phyloP scores from a whole-genome alignment of 2,888 invertebrate species.

The Amorpha juglandis region DNA sequence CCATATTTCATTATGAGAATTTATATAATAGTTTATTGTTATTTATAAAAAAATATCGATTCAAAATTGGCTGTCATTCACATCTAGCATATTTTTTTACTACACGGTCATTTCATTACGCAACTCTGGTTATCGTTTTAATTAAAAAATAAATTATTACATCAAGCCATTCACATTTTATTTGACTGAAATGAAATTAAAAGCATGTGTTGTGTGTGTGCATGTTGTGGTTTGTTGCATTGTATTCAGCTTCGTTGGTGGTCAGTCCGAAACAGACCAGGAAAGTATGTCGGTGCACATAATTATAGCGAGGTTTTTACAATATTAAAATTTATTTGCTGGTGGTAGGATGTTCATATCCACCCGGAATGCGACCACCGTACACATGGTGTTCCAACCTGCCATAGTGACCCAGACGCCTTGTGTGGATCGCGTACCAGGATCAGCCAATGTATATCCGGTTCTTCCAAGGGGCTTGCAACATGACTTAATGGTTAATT shows the following conservation, averaged over 20 bases:
- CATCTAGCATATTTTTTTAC: not conserved
- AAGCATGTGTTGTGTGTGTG: slow-evolving; percentile 51
- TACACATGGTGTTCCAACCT: no score
- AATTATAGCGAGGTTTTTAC: not conserved
- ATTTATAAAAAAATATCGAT: no score
- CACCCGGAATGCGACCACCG: no score
- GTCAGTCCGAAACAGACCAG: slow-evolving; percentile 21
- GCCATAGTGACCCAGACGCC: no score
- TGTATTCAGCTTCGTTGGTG: slow-evolving; percentile 27
- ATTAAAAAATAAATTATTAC: slow-evolving; percentile 47
- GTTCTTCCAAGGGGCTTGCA: no score
- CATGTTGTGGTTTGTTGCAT: slow-evolving; percentile 37
- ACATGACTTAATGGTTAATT: no score
- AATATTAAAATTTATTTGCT: no score
- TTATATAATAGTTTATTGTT: no score
- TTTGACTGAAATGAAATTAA: slow-evolving; percentile 49
- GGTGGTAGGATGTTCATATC: no score
- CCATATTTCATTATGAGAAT: no score
- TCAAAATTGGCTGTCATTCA: not conserved
- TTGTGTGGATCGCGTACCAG: no score
- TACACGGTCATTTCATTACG: not conserved
- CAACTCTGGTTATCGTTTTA: slow-evolving; percentile 46
- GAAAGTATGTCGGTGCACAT: slow-evolving; percentile 22
- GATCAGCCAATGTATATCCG: no score
- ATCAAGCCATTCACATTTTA: slow-evolving; percentile 36